Percentiles rank a stretch among this genome's conserved stretches.
Conservation (phyloP, 1,140 invertebrate species). For the Bombus superbus region DNA sequence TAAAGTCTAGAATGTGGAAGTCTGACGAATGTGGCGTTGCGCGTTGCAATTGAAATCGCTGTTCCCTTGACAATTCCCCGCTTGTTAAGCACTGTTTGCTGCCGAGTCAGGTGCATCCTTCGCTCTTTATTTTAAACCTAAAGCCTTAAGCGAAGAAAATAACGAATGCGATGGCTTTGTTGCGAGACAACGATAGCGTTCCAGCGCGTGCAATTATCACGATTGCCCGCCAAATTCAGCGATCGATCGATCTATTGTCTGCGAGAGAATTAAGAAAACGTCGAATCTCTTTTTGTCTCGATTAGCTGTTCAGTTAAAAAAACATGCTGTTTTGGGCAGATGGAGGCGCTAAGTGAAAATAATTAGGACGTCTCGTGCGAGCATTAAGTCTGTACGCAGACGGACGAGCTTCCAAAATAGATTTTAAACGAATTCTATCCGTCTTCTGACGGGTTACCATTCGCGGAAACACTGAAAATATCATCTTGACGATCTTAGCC, state of each 20-base stretch:
- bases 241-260: background rate
- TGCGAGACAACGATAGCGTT: background rate
- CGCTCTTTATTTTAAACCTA: constrained; percentile 2
- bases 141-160: constrained; percentile 37
- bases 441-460: background rate
- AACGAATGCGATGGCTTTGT: background rate
- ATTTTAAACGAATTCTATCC: background rate
- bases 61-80: background rate
- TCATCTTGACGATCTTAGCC: too few relatives aligned
- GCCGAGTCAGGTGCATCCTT: constrained; percentile 51
- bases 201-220: too few relatives aligned
- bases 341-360: background rate
- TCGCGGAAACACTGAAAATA: background rate
- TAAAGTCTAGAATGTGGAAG: background rate
- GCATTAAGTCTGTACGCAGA: background rate
- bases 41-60: constrained; percentile 24
- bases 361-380: background rate
- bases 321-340: background rate
- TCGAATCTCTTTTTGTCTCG: background rate
- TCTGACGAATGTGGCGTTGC: background rate
- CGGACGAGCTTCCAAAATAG: background rate
- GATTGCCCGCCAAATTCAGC: background rate
- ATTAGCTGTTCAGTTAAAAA: too few relatives aligned
- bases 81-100: constrained; percentile 39
- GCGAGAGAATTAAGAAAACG: too few relatives aligned